phyloP scores from a whole-genome alignment of 2,888 invertebrate genomes.

The Drosophila pseudotalamancana region DNA sequence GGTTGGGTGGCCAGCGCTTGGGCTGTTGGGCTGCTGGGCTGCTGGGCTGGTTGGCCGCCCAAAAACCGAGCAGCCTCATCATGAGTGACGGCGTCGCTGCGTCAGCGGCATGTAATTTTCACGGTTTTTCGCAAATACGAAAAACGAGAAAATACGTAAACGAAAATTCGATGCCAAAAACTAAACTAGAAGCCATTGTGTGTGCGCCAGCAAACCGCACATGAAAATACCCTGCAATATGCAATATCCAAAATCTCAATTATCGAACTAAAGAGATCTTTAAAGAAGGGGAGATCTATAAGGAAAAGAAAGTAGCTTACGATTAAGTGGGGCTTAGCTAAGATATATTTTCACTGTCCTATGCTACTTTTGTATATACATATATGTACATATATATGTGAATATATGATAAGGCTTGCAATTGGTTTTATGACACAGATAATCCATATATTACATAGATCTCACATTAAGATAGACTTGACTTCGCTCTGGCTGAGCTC shows the following conservation, averaged over 20 bases:
- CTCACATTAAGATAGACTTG: not conserved
- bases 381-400: too few relatives aligned
- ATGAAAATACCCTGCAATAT: not conserved
- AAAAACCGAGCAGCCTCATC: constrained; percentile 50
- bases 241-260: not conserved
- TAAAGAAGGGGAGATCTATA: too few relatives aligned
- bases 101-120: constrained; percentile 74
- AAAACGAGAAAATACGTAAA: constrained; percentile 54
- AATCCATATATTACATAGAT: too few relatives aligned
- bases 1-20: not conserved
- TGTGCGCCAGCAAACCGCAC: not conserved
- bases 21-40: not conserved
- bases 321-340: too few relatives aligned
- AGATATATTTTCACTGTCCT: too few relatives aligned
- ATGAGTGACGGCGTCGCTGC: constrained; percentile 73
- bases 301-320: too few relatives aligned
- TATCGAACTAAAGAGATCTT: too few relatives aligned
- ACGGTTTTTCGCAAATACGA: constrained; percentile 70
- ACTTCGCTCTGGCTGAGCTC: not conserved
- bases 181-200: constrained; percentile 49
- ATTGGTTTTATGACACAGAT: too few relatives aligned
- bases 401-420: too few relatives aligned
- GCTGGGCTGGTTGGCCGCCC: constrained; percentile 8
- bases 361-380: too few relatives aligned
- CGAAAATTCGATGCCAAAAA: constrained; percentile 48